These are phyloP conservation scores for Spondyliosoma cantharus DNA, from an alignment of 2,797 vertebrate species.

Conservation along the genomic window DNA sequence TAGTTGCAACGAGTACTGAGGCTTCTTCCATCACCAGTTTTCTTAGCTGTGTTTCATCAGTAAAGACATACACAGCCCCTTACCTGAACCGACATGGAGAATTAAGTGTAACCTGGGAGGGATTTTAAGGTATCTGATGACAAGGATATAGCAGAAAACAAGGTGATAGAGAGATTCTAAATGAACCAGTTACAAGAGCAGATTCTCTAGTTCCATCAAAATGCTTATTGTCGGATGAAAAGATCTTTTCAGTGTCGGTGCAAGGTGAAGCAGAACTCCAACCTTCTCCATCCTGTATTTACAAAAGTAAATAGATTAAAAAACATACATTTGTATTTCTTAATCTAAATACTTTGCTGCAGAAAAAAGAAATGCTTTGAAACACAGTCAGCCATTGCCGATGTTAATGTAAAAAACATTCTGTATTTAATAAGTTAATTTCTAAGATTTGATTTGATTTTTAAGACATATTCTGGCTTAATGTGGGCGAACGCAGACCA, in stretches of 20 bases:
- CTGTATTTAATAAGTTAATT: neutral
- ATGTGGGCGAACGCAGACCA: neutral
- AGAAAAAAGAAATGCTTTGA: neutral
- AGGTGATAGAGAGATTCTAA: constrained; percentile 10
- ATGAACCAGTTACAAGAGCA: constrained; percentile 9
- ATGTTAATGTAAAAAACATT: neutral
- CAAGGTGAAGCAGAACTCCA: constrained; percentile 7
- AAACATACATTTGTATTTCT: no score
- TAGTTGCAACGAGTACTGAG: neutral
- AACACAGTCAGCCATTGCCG: neutral
- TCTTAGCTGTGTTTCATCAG: constrained; percentile 12
- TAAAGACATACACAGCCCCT: constrained; percentile 2
- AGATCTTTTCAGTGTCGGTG: neutral
- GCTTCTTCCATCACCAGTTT: constrained; percentile 11
- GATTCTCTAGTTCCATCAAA: constrained; percentile 9
- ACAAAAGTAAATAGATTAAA: neutral
- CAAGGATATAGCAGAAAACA: constrained; percentile 4
- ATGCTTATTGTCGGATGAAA: constrained; percentile 4
- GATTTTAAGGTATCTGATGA: constrained; percentile 11
- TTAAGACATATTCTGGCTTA: neutral
- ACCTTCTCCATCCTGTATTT: neutral
- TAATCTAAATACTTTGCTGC: neutral
- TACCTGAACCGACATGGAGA: constrained; percentile 9
- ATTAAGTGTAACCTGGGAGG: constrained; percentile 29
- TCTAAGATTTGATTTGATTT: neutral